Evolutionary conservation across 2,888 invertebrate species (phyloP).

Genomic region (Eupeodes luniger): DNA sequence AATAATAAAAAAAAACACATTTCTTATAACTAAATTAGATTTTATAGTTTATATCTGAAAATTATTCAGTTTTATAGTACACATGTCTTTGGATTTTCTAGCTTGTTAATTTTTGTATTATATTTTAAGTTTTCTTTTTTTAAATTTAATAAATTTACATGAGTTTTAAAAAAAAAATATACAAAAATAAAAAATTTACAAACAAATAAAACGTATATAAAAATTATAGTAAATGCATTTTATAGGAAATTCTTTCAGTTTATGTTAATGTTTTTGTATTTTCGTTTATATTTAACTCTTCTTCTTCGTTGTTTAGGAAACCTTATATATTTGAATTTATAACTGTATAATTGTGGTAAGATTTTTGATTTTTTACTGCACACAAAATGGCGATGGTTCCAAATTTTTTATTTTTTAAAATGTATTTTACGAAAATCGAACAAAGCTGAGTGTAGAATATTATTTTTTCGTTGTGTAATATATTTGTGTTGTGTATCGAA

Average conservation of each 20-base stretch:
- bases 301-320: slow-evolving; percentile 78
- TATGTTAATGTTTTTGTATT: slow-evolving; percentile 26
- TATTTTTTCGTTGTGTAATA: slow-evolving; percentile 28
- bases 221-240: slow-evolving; percentile 71
- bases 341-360: slow-evolving; percentile 25
- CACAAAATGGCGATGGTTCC: slow-evolving; percentile 45
- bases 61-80: slow-evolving; percentile 74
- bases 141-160: neutral
- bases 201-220: slow-evolving; percentile 38
- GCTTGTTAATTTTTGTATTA: slow-evolving; percentile 58
- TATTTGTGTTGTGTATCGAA: neutral
- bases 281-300: slow-evolving; percentile 46
- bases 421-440: slow-evolving; percentile 15
- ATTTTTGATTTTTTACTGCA: slow-evolving; percentile 31
- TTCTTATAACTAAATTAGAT: slow-evolving; percentile 61
- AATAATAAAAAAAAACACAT: slow-evolving; percentile 47
- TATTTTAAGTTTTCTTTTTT: slow-evolving; percentile 66
- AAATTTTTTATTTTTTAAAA: neutral
- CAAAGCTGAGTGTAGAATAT: slow-evolving; percentile 37
- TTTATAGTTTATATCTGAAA: slow-evolving; percentile 63
- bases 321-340: slow-evolving; percentile 69
- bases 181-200: slow-evolving; percentile 27
- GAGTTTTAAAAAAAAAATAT: neutral
- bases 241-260: slow-evolving; percentile 62
- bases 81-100: slow-evolving; percentile 78